Base-by-base conservation (phyloP, 2,113 vertebrate species). In the Urocynchramus pylzowi region DNA sequence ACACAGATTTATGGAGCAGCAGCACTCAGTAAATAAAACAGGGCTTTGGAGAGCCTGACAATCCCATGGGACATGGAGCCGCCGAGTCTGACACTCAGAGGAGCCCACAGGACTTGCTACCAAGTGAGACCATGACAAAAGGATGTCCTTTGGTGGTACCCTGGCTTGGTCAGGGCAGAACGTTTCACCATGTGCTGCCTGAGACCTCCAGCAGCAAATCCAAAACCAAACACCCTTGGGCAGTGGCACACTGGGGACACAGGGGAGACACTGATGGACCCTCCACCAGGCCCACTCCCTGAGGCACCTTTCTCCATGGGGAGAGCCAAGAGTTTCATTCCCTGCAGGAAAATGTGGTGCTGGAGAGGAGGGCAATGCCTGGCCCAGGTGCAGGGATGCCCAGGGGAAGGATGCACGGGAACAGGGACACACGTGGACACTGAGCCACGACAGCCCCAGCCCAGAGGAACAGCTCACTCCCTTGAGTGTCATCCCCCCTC, bases 1-100 rank as follows among this genome's bases (percentile, higher is more conserved):
- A 33, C 65, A 35, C 16, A 60, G 85, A 95, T 90, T 95, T 92
- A 86, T 63, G 70, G 56, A 73, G 74, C 74, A 93, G 76, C 79
- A 67, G 50, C 63, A 26, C 42, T 74, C 64, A 81, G 79, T 27
- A 76, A 63, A 74, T 67, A 35, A 59, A 84, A 28, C 0, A 13
- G 63, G 42, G 52, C 59, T 87, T 57, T 86, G 52, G 54, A 75
- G 80, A 93, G 83, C 47, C 71, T 52, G 71, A 24, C 23, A 33
- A 33, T 63, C 90, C 54, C 70, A 27, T 2, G 60, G 59, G 75
- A 68, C 35, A 16, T 0, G 10, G 63, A 91, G 78, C 45, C 1
- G 0, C 69, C 1, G 12, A 54, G 37, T 52, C 42, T 68, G 73
- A 73, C 33, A 37, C 65, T 82, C 57, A 19, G 26, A 91, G 68